Evolutionary conservation across 2,797 vertebrate species (phyloP), one percentile per base, ranked within the genome.

Genomic region (Enoplosus armatus): DNA sequence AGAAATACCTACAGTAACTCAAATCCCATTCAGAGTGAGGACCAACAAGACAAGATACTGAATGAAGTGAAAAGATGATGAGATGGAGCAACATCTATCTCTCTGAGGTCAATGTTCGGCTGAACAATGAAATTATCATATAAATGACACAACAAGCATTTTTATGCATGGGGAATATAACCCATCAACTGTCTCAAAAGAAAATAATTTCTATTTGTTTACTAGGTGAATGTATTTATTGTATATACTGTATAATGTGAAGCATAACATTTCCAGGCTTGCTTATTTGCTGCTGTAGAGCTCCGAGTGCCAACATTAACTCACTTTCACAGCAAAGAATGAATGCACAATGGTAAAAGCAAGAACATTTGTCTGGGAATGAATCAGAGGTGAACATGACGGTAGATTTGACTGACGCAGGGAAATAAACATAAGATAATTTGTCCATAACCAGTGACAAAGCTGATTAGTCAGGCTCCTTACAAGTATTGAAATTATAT

Each of bases 121-220:
- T 37, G 50, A 75, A 62, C 26, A 72, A 59, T 65, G 24, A 53
- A 35, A 80, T 84, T 4, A 63, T 43, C 66, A 81, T 75, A 54
- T 37, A 56, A 64, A 81, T 82, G n/a, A 56, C 24, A 31, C 3
- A 35, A 53, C 39, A 29, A n/a, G 27, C 33, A 50, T 68, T 71
- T 59, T 67, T 35, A 69, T 56, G 54, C 24, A 78, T 11, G 14
- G 56, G 7, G 31, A 73, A 77, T 31, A 1, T 51, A 22, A 50
- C 51, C 26, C 54, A 63, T 37, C 26, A 24, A 8, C 43, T 64
- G 18, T 63, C n/a, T 64, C 9, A 54, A 59, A 77, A 47, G 63
- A 8, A 27, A 56, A 63, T 1, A 0, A n/a, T 55, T 72, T 64
- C 31, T 68, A 9, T 47, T 50, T 56, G 56, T 64, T n/a, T n/a